Conservation (phyloP, 2,888 invertebrate genomes). For the Bombylius discolor region DNA sequence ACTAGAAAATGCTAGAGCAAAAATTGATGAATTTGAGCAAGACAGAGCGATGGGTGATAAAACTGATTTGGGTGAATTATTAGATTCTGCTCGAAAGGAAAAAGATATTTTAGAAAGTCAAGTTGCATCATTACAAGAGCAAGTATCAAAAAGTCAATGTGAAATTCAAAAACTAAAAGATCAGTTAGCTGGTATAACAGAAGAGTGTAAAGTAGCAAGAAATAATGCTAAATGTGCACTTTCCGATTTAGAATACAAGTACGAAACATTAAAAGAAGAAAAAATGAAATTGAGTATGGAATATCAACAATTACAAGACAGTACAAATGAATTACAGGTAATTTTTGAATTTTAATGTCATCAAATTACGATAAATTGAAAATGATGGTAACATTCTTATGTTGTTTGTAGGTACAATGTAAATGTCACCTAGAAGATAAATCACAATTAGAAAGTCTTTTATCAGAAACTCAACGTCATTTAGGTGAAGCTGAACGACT, state of each 20-base stretch:
- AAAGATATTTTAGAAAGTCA: constrained; percentile 60
- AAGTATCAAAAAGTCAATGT: constrained; percentile 52
- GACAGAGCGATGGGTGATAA: constrained; percentile 54
- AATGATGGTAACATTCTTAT: not conserved
- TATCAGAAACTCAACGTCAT: constrained; percentile 67
- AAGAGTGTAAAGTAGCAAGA: constrained; percentile 62
- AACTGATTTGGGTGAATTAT: constrained; percentile 55
- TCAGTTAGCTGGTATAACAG: constrained; percentile 51
- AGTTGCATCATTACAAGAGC: constrained; percentile 53
- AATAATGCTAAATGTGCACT: constrained; percentile 80
- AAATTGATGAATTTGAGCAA: constrained; percentile 60
- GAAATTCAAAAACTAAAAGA: constrained; percentile 54
- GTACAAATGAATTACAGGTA: constrained; percentile 50
- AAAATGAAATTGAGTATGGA: constrained; percentile 56
- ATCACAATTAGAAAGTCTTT: constrained; percentile 29
- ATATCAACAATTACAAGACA: constrained; percentile 60
- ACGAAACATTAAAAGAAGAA: constrained; percentile 61
- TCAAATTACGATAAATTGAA: constrained; percentile 17
- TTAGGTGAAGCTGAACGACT: constrained; percentile 56
- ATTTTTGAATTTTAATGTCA: constrained; percentile 16
- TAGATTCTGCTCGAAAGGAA: constrained; percentile 55
- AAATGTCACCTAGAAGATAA: constrained; percentile 37
- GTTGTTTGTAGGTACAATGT: constrained; percentile 26
- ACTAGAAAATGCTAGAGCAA: constrained; percentile 72
- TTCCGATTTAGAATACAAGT: constrained; percentile 67